Evolutionary conservation across 1,140 invertebrate genomes (phyloP), one percentile per base, ranked within the genome.

Genomic region (Agrilus planipennis): DNA sequence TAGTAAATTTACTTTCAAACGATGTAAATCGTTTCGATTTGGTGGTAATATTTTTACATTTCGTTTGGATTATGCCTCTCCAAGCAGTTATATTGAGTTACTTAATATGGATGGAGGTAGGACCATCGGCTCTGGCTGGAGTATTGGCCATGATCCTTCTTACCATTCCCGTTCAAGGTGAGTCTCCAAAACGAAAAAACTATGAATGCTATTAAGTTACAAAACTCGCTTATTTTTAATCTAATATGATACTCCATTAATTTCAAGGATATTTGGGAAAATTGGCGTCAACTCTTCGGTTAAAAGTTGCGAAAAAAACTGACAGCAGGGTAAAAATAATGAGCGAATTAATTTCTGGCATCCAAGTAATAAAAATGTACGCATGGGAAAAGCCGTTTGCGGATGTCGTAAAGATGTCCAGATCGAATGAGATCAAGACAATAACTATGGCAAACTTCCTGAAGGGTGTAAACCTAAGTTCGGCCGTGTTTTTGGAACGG

Each of bases 1-100:
- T 90, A 21, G 79, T 89, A 2, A 91, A 91, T 63, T 60, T 90
- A 10, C 62, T 91, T 38, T 85, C 86, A 1, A 90, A 89, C 52
- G 87, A 90, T 55, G 68, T 81, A 1, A 71, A 68, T 53, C 64
- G 79, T 3, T 73, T 81, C 38, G 77, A 81, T 50, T 65, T 64
- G 47, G 67, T 73, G 0, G 67, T 75, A 19, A 61, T 75, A 46
- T 73, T 69, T 49, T 53, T 79, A 18, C 75, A 80, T 53, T 72
- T 71, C 51, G 49, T 79, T 3, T 81, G 77, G 77, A 65, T 79
- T 20, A 75, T 81, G 23, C 84, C 81, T 0, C 50, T 86, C 14
- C 83, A 89, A 53, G 51, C 68, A 3, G 53, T 69, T 3, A n/a
- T 44, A 7, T 14, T 44, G 17, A 39, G 35, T 9, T 44, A 44